Evolutionary conservation across 2,797 vertebrate genomes (phyloP).

Genomic region (Alcedo quadribrachys): DNA sequence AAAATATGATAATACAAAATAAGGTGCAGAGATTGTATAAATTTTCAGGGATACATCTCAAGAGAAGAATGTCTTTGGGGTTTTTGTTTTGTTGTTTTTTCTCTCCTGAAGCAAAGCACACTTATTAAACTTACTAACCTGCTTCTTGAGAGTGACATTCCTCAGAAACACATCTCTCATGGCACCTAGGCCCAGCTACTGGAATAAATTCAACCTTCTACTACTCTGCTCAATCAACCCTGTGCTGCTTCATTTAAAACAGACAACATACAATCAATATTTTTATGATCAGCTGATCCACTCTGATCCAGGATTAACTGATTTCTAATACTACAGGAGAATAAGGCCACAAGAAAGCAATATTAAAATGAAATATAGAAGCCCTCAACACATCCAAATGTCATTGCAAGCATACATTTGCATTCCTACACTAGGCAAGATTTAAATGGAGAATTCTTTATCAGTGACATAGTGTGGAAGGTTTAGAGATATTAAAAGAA

Average conservation of each 20-base stretch:
- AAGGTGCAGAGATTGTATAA: neutral
- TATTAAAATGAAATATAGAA: neutral
- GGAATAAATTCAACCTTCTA: neutral
- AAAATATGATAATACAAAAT: neutral
- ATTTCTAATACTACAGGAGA: neutral
- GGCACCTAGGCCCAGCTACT: neutral
- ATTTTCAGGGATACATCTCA: neutral
- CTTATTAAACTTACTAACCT: neutral
- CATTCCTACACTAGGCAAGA: neutral
- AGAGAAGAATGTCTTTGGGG: neutral
- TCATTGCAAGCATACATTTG: neutral
- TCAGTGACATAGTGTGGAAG: neutral
- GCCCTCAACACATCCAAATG: neutral
- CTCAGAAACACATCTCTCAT: neutral
- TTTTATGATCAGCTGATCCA: neutral
- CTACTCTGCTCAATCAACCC: neutral
- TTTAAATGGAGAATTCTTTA: conserved; percentile 3
- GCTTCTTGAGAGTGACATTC: neutral
- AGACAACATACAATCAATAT: neutral
- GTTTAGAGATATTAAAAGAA: neutral
- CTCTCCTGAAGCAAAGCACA: neutral
- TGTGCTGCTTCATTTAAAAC: neutral
- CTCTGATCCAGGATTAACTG: neutral
- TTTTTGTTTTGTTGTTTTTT: neutral
- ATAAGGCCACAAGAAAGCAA: neutral